Percentiles rank a stretch among this genome's conserved stretches.
phyloP scores from a whole-genome alignment of 2,113 vertebrate species.

The Mola mola region DNA sequence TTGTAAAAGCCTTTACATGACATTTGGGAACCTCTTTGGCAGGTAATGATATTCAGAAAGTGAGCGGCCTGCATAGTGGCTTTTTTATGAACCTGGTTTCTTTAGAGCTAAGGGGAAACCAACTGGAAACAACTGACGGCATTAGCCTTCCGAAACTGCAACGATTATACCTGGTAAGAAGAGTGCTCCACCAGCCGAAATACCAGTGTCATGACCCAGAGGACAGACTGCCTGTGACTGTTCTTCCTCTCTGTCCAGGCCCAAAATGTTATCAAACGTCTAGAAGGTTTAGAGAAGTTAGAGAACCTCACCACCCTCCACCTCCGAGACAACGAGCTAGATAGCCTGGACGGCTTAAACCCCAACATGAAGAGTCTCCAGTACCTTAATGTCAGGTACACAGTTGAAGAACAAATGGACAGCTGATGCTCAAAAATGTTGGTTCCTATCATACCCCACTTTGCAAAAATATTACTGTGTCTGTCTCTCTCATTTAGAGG shows the following conservation, averaged over 20 bases:
- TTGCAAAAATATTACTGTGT: neutral
- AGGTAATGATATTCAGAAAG: slow-evolving; percentile 86
- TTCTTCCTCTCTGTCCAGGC: slow-evolving; percentile 76
- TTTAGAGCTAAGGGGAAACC: slow-evolving; percentile 89
- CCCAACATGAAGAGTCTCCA: slow-evolving; percentile 86
- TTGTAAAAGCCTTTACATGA: neutral
- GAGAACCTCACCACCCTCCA: slow-evolving; percentile 86
- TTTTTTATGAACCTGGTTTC: slow-evolving; percentile 84
- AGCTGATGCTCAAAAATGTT: neutral
- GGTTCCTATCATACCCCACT: neutral
- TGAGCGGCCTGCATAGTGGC: slow-evolving; percentile 77
- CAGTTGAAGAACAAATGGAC: neutral
- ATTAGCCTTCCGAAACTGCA: slow-evolving; percentile 87
- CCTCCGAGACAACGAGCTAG: slow-evolving; percentile 90
- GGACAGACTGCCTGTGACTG: neutral
- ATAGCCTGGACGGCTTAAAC: slow-evolving; percentile 85
- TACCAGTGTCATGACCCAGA: neutral
- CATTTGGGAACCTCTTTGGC: slow-evolving; percentile 5
- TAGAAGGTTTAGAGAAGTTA: slow-evolving; percentile 86
- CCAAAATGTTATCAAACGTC: slow-evolving; percentile 83
- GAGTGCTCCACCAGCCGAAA: neutral
- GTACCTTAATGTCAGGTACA: slow-evolving; percentile 88
- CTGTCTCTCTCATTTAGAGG: slow-evolving; percentile 56
- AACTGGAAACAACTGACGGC: slow-evolving; percentile 84
- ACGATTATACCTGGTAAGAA: slow-evolving; percentile 88